A percentile compares a stretch with the other conserved stretches of the same genome.
These are phyloP conservation scores for Macrophya alboannulata DNA, from an alignment of 2,888 invertebrate genomes.

Conservation along the genomic window DNA sequence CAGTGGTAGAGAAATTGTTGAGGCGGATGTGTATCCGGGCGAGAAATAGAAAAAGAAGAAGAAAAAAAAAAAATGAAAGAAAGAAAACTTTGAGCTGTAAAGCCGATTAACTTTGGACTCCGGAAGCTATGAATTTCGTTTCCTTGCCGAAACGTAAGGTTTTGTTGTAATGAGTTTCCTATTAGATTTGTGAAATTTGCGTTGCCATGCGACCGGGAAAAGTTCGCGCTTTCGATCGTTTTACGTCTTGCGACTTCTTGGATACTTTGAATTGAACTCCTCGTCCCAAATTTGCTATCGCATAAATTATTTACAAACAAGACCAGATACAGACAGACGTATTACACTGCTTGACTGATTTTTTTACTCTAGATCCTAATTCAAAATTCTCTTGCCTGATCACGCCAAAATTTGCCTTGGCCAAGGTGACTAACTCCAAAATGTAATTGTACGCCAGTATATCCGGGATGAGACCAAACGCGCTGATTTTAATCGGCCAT, in stretches of 20 bases:
- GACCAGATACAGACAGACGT: background rate
- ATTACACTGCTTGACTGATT: background rate
- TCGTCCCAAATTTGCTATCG: background rate
- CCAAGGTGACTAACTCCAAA: background rate
- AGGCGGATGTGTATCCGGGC: background rate
- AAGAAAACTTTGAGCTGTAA: constrained; percentile 14
- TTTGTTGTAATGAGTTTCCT: constrained; percentile 77
- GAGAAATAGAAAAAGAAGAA: background rate
- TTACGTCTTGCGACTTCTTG: constrained; percentile 57
- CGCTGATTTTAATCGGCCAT: background rate
- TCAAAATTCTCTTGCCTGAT: constrained; percentile 19
- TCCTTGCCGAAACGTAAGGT: constrained; percentile 72
- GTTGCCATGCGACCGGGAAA: constrained; percentile 72
- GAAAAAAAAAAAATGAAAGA: background rate
- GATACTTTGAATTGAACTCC: background rate
- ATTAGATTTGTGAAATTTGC: constrained; percentile 75
- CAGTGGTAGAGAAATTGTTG: background rate
- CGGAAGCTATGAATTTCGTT: constrained; percentile 60
- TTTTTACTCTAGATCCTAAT: background rate
- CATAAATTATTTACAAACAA: constrained; percentile 31
- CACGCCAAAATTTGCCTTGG: constrained; percentile 4
- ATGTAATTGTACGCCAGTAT: background rate
- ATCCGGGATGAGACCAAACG: constrained; percentile 34
- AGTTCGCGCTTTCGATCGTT: constrained; percentile 68
- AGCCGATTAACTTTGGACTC: constrained; percentile 11